These are phyloP conservation scores for Trichonephila clavipes DNA, from an alignment of 1,140 invertebrate genomes.

Conservation along the genomic window DNA sequence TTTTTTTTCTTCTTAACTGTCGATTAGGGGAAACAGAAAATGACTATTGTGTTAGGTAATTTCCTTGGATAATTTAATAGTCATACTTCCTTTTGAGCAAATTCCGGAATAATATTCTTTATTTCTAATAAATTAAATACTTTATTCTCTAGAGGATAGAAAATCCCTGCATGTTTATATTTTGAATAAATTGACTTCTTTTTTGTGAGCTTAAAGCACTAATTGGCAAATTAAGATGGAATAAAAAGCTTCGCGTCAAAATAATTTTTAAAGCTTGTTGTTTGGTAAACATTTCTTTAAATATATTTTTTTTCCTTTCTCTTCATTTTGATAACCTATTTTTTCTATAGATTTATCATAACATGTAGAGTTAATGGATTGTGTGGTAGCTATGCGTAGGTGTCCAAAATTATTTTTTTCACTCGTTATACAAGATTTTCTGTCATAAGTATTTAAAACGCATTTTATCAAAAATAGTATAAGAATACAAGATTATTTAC, in stretches of 20 bases:
- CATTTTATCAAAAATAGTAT: no score
- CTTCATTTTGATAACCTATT: background rate
- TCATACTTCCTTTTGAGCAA: background rate
- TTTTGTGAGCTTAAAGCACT: background rate
- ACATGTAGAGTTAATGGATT: background rate
- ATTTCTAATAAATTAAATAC: background rate
- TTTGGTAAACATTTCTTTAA: background rate
- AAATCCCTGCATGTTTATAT: background rate
- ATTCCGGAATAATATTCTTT: background rate
- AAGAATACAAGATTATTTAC: no score
- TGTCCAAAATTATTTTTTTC: no score
- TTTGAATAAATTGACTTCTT: background rate
- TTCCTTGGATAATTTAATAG: constrained; percentile 39
- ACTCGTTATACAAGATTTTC: no score
- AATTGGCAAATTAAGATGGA: background rate
- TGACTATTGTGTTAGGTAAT: constrained; percentile 12
- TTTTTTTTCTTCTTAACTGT: background rate
- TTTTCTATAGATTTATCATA: background rate
- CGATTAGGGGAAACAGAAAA: background rate
- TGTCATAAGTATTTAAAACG: no score
- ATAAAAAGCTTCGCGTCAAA: background rate
- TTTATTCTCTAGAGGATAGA: background rate
- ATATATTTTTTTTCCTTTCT: background rate
- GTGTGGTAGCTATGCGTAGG: background rate
- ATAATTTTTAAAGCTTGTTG: background rate